Evolutionary conservation across 1,140 invertebrate species (phyloP), one percentile per base, ranked within the genome.

Genomic region (Tribolium castaneum): DNA sequence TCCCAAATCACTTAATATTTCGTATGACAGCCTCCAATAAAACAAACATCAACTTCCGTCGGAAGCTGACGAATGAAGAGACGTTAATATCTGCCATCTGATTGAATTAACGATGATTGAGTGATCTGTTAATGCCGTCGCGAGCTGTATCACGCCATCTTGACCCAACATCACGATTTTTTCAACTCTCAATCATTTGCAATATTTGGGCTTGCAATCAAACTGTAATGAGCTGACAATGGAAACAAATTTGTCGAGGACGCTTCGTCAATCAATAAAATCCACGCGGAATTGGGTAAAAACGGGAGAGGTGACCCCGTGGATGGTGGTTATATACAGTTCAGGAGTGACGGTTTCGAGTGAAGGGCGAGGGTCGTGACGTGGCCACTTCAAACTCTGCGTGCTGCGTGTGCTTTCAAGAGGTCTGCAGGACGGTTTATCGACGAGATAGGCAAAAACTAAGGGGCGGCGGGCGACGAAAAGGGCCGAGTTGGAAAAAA

Each of bases 351-450:
- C 54, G 54, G 54, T 25, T 30, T 3, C 52, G 52, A 54, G 52
- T 19, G 51, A 13, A 52, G 54, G 19, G 75, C 45, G 74, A 45
- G 78, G 78, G 73, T 79, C 62, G 74, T 79, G 78, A 79, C 78
- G 78, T 76, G 73, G 73, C 78, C 78, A 79, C 78, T 79, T 76
- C 54, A 79, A 76, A 71, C 59, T 19, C 16, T 19, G 78, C 39
- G 39, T 45, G 39, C 39, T 45, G 39, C 78, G 78, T 79, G 78
- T 79, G 78, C 71, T 75, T 72, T 79, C 78, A 76, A 79, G 78
- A 66, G 77, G 77, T 78, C 70, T 56, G 76, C 62, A 52, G 39
- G 54, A 22, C 14, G 22, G 14, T 59, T 59, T 59, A 59, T 59
- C 19, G 54, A 59, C 54, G 54, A 45, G 39, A 45, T 45, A 45